Evolutionary conservation across 1,140 invertebrate genomes (phyloP), one percentile per base, ranked within the genome.

Genomic region (Hypsibius dujardini): DNA sequence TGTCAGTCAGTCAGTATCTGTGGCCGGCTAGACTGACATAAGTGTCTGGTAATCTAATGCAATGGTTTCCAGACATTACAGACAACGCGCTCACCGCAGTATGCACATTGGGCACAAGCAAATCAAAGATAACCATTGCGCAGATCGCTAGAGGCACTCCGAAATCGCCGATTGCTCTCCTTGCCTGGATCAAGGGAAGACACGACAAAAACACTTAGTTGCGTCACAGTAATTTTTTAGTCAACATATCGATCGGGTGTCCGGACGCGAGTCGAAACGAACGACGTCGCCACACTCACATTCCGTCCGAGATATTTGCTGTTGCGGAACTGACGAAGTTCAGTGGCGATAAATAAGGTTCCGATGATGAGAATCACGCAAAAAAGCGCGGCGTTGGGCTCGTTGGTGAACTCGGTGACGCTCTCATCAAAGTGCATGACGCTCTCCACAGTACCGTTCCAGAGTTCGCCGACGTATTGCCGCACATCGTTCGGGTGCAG

Each of bases 121-220:
- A 88, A 76, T 93, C 90, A 7, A 93, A 77, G 0, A 86, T 76
- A 3, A 91, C 90, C 85, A 97, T 95, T 1, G 87, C 79, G n/a
- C 92, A 82, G 73, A 98, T 93, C n/a, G 92, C 90, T 74, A 96
- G 94, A 1, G 92, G 90, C 3, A 97, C 92, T n/a, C 92, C 93
- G 79, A 97, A 97, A 79, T 97, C 93, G 28, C 93, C 93, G 14
- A 97, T 84, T 1, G 91, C 90, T 78, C 92, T 84, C 60, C 93
- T 83, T 45, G 88, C 87, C 89, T 90, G 77, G 67, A 83, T 28
- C 28, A 28, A 28, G 28, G 28, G 28, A 28, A 28, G 28, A 28
- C 28, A 28, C 28, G 28, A 28, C 28, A 77, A 59, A 75, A 71
- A 72, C 2, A 72, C 60, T 70, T 46, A 72, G 46, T 1, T 46